Evolutionary conservation across 2,113 vertebrate genomes (phyloP).

Genomic region (Nipponia nippon): DNA sequence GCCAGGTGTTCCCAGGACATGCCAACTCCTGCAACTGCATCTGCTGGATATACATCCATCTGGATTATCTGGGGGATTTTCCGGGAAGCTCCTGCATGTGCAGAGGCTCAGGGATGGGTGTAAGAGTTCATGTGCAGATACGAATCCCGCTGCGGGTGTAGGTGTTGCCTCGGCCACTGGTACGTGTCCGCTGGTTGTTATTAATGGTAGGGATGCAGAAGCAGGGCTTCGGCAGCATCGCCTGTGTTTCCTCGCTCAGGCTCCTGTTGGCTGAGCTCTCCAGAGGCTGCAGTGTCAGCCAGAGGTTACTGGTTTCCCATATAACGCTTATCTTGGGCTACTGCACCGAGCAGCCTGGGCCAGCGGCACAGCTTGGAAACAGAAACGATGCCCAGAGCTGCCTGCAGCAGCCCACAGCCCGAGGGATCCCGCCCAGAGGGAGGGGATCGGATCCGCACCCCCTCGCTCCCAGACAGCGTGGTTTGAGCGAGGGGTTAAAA

Average conservation of each 20-base stretch:
- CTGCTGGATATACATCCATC: background rate
- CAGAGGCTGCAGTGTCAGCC: background rate
- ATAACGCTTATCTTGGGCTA: rapidly evolving
- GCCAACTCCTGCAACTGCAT: background rate
- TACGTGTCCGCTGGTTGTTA: rapidly evolving
- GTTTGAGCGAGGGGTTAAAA: background rate
- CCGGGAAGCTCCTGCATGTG: background rate
- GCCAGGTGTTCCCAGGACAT: background rate
- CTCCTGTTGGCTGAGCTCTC: background rate
- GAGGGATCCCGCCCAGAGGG: rapidly evolving
- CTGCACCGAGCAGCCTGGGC: background rate
- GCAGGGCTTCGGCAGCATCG: background rate
- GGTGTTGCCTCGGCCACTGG: background rate
- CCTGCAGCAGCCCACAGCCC: background rate
- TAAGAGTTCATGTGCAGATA: background rate
- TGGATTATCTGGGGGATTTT: background rate
- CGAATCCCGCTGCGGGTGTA: rapidly evolving
- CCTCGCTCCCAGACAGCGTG: rapidly evolving
- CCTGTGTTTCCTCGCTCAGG: background rate
- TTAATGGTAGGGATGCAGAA: rapidly evolving
- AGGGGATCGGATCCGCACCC: rapidly evolving
- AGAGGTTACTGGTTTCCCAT: background rate
- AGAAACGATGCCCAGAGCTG: background rate
- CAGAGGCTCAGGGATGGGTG: background rate
- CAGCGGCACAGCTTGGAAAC: background rate